Conservation (phyloP, 2,113 vertebrate species). For the Balaenoptera acutorostrata region DNA sequence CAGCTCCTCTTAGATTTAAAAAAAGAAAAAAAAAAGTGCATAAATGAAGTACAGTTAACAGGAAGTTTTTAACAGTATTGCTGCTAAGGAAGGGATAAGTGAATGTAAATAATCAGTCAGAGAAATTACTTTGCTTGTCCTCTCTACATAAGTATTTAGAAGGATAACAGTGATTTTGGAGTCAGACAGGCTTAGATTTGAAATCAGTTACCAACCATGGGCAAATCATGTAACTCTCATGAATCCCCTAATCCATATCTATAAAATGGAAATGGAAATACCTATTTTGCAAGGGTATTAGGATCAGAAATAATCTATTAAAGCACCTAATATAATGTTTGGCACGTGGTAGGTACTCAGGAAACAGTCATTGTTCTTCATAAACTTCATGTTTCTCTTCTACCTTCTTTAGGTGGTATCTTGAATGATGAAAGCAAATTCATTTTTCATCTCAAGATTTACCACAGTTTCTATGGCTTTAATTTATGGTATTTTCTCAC, state of each 20-base stretch:
- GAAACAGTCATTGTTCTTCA: neutral
- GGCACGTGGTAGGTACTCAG: neutral
- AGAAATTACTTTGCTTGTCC: neutral
- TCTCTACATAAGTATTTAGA: neutral
- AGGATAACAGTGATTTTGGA: neutral
- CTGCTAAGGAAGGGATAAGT: neutral
- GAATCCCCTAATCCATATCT: neutral
- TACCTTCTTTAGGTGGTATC: neutral
- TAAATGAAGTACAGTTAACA: neutral
- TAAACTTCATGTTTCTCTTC: neutral
- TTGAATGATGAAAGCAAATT: neutral
- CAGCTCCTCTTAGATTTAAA: neutral
- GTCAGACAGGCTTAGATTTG: conserved; percentile 3
- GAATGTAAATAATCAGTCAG: neutral
- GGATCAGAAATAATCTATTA: neutral
- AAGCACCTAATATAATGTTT: neutral
- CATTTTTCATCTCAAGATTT: neutral
- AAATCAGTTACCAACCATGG: neutral
- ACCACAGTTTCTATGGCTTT: neutral
- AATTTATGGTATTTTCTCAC: neutral
- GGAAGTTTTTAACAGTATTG: neutral
- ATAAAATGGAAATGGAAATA: neutral
- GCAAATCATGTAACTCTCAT: neutral
- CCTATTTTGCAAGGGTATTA: neutral
- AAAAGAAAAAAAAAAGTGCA: neutral